Evolutionary conservation across 2,888 invertebrate genomes (phyloP), one percentile per base, ranked within the genome.

Genomic region (Protodeltote pygarga): DNA sequence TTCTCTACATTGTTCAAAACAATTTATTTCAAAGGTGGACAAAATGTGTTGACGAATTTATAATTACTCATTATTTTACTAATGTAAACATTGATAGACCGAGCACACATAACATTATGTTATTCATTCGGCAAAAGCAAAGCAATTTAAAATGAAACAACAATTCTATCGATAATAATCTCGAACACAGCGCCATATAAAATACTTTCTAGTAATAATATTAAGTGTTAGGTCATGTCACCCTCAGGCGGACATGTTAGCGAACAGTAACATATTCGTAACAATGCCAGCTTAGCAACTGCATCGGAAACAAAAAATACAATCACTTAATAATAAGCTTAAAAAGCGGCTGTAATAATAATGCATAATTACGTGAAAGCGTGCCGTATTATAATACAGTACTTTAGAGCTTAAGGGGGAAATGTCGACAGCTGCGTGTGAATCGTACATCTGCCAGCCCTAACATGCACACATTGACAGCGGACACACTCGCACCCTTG

Each of bases 351-450:
- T 55, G 73, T 85, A 87, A 89, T 89, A 89, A 90, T 89, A 89
- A 87, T 80, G 81, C 76, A 84, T 87, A 85, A 89, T 89, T 87
- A 81, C 78, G 86, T 84, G 87, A 90, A 91, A 90, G 91, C 89
- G 91, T 91, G 90, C 91, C 87, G 79, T 84, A 82, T 84, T 82
- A 82, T 77, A 77, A 75, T 77, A 73, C 75, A 73, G 76, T 80
- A 75, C 71, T 76, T 77, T 78, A 79, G 69, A 71, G 74, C 73
- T 74, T 72, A 70, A 60, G 71, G 77, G 86, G 80, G 77, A 76
- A 73, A 63, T 65, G 68, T 67, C 75, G 87, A 86, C 90, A 90
- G 90, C 90, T 90, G 91, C 88, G 79, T 73, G 79, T 73, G 77
- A 82, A 77, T 63, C 42, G 70, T 78, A 81, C 89, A 89, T 89